phyloP scores from a whole-genome alignment of 2,797 vertebrate genomes.

The Poeciliopsis paucimaculata region DNA sequence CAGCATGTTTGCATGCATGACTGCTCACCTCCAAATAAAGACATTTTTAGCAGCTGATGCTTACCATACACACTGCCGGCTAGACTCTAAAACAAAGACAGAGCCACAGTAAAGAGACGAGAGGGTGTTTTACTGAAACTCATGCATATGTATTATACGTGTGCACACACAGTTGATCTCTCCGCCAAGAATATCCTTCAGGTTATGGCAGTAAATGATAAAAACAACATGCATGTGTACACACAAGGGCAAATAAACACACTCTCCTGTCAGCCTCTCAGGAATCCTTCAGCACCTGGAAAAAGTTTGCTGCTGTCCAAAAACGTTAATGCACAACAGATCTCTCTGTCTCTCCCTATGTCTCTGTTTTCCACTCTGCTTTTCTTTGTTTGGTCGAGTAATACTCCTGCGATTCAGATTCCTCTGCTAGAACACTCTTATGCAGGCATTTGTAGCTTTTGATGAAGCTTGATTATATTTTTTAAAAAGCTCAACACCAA shows the following conservation, averaged over 20 bases:
- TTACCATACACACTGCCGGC: constrained; percentile 43
- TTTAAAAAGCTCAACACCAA: constrained; percentile 19
- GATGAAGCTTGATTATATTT: constrained; percentile 46
- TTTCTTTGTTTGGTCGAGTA: constrained; percentile 70
- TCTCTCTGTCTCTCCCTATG: constrained; percentile 35
- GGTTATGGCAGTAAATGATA: constrained; percentile 48
- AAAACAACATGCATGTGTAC: constrained; percentile 32
- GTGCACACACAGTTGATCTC: constrained; percentile 10
- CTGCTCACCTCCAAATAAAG: constrained; percentile 29
- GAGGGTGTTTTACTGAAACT: constrained; percentile 33
- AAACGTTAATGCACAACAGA: constrained; percentile 77
- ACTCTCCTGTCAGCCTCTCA: constrained; percentile 60
- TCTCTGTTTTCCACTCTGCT: constrained; percentile 35
- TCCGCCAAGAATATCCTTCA: constrained; percentile 35
- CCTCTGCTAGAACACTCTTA: constrained; percentile 61
- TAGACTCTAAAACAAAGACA: constrained; percentile 53
- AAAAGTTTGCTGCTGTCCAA: constrained; percentile 67
- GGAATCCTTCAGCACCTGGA: constrained; percentile 75
- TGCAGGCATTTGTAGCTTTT: constrained; percentile 53
- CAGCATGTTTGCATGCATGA: constrained; percentile 5
- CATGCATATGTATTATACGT: constrained; percentile 14
- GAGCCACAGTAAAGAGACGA: constrained; percentile 47
- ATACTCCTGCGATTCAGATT: constrained; percentile 75
- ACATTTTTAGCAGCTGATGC: constrained; percentile 45
- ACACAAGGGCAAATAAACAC: constrained; percentile 41